phyloP scores from a whole-genome alignment of 2,113 vertebrate genomes.

The Theropithecus gelada region DNA sequence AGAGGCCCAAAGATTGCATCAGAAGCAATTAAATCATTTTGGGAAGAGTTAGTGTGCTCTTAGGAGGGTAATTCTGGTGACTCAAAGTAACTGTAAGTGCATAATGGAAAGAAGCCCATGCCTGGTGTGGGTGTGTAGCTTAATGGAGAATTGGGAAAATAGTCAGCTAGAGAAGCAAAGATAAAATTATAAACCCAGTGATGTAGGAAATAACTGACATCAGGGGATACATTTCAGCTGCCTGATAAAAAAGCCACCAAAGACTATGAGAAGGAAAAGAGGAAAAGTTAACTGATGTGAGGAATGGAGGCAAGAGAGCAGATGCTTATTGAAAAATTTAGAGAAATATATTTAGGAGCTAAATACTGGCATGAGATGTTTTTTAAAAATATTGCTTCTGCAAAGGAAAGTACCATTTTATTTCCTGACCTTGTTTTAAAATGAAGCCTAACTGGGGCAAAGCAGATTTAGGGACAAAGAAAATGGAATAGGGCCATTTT shows the following conservation, averaged over 20 bases:
- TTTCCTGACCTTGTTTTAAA: slow-evolving; percentile 12
- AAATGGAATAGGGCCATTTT: neutral
- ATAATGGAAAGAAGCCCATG: neutral
- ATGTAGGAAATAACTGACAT: neutral
- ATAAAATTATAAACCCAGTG: slow-evolving; percentile 34
- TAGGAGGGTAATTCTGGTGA: slow-evolving; percentile 32
- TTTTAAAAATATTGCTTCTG: neutral
- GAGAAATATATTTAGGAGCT: neutral
- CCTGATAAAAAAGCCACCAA: neutral
- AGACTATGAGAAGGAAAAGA: neutral
- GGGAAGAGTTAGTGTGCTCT: slow-evolving; percentile 22
- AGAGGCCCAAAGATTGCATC: neutral
- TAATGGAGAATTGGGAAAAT: neutral
- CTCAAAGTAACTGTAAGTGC: slow-evolving; percentile 31
- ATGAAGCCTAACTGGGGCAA: neutral
- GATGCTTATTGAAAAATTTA: neutral
- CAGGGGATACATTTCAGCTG: neutral
- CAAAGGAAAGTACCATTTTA: neutral
- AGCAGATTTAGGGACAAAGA: neutral
- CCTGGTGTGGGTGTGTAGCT: neutral
- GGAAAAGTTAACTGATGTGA: neutral
- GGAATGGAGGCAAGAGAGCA: neutral
- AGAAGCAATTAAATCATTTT: slow-evolving; percentile 35
- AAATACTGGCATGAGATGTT: neutral
- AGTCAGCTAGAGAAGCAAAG: neutral